Conservation (phyloP, 2,797 vertebrate genomes). For the Poeciliopsis infans region DNA sequence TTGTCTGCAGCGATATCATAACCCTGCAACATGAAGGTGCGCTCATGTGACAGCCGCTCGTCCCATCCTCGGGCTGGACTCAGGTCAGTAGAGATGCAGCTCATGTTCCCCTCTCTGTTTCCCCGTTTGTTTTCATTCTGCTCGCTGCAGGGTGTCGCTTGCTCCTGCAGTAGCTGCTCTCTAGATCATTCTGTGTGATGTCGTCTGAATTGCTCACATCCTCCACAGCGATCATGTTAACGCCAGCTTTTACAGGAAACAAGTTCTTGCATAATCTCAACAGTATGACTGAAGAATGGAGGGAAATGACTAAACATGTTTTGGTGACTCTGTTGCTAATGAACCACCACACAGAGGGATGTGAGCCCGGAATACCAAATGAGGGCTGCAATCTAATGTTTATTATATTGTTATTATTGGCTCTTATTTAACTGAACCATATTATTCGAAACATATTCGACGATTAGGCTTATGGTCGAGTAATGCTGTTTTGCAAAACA, state of each 20-base stretch:
- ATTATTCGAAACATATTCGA: not conserved
- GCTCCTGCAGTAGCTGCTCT: slow-evolving; percentile 13
- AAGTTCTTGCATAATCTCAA: not conserved
- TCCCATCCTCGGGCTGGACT: slow-evolving; percentile 39
- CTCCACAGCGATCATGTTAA: slow-evolving; percentile 13
- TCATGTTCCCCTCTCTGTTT: not conserved
- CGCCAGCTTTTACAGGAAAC: slow-evolving; percentile 27
- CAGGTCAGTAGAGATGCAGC: slow-evolving; percentile 62
- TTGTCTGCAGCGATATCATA: slow-evolving; percentile 74
- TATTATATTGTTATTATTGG: not conserved
- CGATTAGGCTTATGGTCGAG: not conserved
- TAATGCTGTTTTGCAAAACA: not conserved
- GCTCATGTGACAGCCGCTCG: slow-evolving; percentile 41
- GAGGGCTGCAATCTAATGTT: not conserved
- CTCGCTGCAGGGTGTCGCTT: slow-evolving; percentile 18
- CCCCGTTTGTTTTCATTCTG: not conserved
- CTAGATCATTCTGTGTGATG: slow-evolving; percentile 48
- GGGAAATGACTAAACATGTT: not conserved
- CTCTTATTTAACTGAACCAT: slow-evolving; percentile 1
- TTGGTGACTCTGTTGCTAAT: slow-evolving; percentile 12
- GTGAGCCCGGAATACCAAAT: slow-evolving; percentile 15
- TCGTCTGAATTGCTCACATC: slow-evolving; percentile 50
- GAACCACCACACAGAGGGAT: slow-evolving; percentile 25
- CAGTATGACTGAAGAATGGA: not conserved
- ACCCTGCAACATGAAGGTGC: slow-evolving; percentile 73